Evolutionary conservation across 2,797 vertebrate species (phyloP).

Genomic region (Astyanax mexicanus): DNA sequence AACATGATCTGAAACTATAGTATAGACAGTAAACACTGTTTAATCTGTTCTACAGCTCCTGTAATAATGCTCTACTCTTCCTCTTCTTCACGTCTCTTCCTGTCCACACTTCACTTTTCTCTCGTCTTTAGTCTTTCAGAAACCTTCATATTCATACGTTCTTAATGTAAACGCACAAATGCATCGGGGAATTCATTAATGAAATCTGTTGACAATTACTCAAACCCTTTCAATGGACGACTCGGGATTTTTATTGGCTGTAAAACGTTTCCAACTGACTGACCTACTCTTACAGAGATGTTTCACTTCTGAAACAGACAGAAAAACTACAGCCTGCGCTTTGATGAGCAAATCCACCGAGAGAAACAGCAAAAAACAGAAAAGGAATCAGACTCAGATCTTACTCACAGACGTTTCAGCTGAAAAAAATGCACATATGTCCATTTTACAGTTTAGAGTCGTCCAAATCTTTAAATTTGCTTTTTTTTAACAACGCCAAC

Average conservation of each 20-base stretch:
- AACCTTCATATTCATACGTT: conserved; percentile 48
- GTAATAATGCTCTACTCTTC: background rate
- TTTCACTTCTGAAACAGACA: conserved; percentile 27
- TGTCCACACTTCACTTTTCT: background rate
- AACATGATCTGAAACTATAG: background rate
- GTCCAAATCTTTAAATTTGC: background rate
- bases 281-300: conserved; percentile 1
- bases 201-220: conserved; percentile 73
- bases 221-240: background rate
- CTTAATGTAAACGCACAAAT: conserved; percentile 72
- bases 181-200: conserved; percentile 73
- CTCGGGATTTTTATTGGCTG: background rate
- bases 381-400: background rate
- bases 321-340: background rate
- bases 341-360: background rate
- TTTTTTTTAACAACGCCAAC: background rate
- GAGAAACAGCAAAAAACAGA: too few species aligned
- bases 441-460: background rate
- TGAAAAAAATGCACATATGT: background rate
- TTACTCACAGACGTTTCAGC: background rate
- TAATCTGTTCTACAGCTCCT: background rate
- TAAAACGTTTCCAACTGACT: conserved; percentile 29
- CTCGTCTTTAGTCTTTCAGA: conserved; percentile 33
- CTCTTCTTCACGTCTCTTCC: background rate
- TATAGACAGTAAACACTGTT: too few species aligned